Evolutionary conservation across 37 sponge, comb jelly and placozoan species (phyloP).

Genomic region (Spongilla lacustris): DNA sequence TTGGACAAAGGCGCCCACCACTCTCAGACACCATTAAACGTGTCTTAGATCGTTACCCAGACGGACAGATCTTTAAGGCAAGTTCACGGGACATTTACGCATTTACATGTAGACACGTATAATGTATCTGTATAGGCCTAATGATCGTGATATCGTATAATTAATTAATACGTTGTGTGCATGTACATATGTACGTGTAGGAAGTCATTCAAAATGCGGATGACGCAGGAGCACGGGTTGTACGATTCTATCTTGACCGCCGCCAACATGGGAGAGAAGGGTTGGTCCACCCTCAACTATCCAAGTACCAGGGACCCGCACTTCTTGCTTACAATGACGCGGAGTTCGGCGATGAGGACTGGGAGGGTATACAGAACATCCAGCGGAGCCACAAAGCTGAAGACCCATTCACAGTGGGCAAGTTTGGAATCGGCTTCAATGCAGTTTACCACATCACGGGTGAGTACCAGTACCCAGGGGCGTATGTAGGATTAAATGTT

Average conservation of each 20-base stretch:
- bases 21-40: constrained; percentile 65
- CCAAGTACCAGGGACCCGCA: constrained; percentile 38
- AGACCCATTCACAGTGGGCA: constrained; percentile 56
- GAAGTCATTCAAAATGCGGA: constrained; percentile 80
- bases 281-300: neutral
- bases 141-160: too few species aligned
- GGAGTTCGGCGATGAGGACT: constrained; percentile 39
- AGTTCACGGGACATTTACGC: too few species aligned
- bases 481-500: too few species aligned
- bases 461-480: too few species aligned
- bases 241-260: constrained; percentile 52
- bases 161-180: too few species aligned
- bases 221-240: constrained; percentile 63
- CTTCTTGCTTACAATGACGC: constrained; percentile 61
- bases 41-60: constrained; percentile 75
- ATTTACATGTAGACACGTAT: too few species aligned
- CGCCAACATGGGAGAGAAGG: neutral
- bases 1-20: constrained; percentile 66
- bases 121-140: too few species aligned
- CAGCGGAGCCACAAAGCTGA: constrained; percentile 41
- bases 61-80: constrained; percentile 82
- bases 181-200: neutral
- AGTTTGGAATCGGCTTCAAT: constrained; percentile 63
- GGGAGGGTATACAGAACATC: constrained; percentile 41
- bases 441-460: constrained; percentile 69